phyloP scores from a whole-genome alignment of 2,113 vertebrate genomes.

The Cichladusa arquata region DNA sequence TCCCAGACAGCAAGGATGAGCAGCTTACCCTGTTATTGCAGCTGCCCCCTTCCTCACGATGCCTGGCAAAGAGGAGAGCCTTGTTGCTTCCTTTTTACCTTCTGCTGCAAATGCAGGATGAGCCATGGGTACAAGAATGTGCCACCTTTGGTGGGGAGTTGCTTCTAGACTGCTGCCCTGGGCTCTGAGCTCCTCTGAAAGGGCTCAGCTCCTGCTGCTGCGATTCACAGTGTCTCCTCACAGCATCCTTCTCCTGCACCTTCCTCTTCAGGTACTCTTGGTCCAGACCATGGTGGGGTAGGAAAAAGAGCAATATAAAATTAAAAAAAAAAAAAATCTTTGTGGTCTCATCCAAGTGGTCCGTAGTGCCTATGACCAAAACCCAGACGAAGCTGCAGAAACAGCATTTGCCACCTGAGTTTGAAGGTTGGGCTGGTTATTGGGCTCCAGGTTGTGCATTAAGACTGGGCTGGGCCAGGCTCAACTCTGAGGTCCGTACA shows the following conservation, averaged over 20 bases:
- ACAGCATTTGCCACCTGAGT: neutral
- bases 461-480: neutral
- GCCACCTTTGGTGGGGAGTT: neutral
- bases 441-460: neutral
- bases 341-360: neutral
- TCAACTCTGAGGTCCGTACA: neutral
- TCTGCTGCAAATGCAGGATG: neutral
- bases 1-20: neutral
- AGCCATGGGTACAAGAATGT: rapidly evolving
- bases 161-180: rapidly evolving
- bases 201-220: neutral
- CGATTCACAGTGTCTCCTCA: neutral
- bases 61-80: neutral
- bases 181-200: neutral
- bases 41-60: rapidly evolving
- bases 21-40: neutral
- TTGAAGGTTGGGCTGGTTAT: neutral
- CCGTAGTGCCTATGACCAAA: neutral
- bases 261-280: neutral
- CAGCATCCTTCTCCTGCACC: neutral
- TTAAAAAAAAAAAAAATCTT: neutral
- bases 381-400: neutral
- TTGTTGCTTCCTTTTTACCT: neutral
- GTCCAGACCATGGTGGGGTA: neutral
- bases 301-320: neutral